Evolutionary conservation across 2,888 invertebrate species (phyloP), one percentile per base, ranked within the genome.

Genomic region (Cryptocheilus praepositus): DNA sequence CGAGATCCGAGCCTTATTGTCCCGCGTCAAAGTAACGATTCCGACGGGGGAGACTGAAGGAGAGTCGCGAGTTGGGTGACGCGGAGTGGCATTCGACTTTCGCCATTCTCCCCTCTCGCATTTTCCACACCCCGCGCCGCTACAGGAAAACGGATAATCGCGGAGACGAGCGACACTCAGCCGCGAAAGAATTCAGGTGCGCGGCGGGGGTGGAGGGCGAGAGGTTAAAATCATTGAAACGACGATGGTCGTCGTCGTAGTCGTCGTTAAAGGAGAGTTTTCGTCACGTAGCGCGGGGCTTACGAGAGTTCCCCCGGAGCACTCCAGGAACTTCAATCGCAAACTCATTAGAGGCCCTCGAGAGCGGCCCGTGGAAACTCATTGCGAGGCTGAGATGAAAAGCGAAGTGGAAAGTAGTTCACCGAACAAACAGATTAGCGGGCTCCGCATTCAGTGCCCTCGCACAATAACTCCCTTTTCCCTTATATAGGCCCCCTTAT

Each of bases 291-390:
- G 49, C 18, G 5, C 49, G 49, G 49, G 49, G 49, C 49, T 11
- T 36, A 36, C 36, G 36, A 36, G 36, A 36, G 36, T 36, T 36
- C 36, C 36, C 36, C 36, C 36, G 36, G 8, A 55, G 44, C 61
- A 69, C 68, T 68, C 63, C 57, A 53, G 56, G 44, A 61, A 69
- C 71, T 71, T 60, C 55, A 70, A 71, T 71, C 62, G 71, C 71
- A 71, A 70, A 71, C 66, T 71, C 71, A 70, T 71, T 71, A 71
- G 71, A 66, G 60, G 22, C 54, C 61, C 62, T 66, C 55, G 66
- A 70, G 43, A 52, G 61, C 57, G 62, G 51, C 51, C 49, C 58
- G 45, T 65, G 69, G 53, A 69, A 71, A 70, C 71, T 71, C 71
- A 69, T 71, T 62, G 70, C 70, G 69, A 59, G 57, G 61, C 13